Base-by-base conservation (phyloP, 2,797 vertebrate genomes). In the Danio jaintianensis region DNA sequence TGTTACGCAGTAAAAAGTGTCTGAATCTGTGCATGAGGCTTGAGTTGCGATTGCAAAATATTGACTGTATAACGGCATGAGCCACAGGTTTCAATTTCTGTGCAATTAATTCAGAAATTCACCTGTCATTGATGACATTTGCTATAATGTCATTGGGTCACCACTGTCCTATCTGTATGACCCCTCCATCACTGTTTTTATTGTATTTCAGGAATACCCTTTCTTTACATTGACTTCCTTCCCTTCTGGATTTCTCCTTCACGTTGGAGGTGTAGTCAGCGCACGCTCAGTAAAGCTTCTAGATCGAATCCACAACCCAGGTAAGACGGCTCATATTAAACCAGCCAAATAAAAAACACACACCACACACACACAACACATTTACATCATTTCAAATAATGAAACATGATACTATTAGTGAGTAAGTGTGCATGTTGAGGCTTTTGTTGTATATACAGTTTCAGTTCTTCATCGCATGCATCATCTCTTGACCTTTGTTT, bases 251-350 rank as follows among this genome's bases (percentile, higher is more conserved):
- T 98, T 99, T 86, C 95, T 99, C 6, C 89, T 99, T 50, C 97
- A 99, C 0, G 95, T 97, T 0, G 98, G 97, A 0, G 97, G 98
- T 4, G 97, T 99, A 68, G 98, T 99, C 90, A 99, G 97, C 42
- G 97, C 98, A 5, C 96, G 98, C 6, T 99, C 98, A 0, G 98
- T 99, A 88, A 99, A 99, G 91, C 95, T 99, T 5, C 91, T 99
- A 89, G 98, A 99, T 88, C 96, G 97, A 62, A 99, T 99, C 83
- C 97, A 99, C 90, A 99, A 99, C 91, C 98, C 98, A 3, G 98
- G 98, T 99, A 85, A 96, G 75, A 95, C 12, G 6, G 22, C 64
- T 8, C 6, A 7, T 36, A 29, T 16, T 53, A 59, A 72, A 40
- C 29, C 55, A 6, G 42, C 29, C 48, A 64, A 38, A 36, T 11